Evolutionary conservation across 2,888 invertebrate species (phyloP), one percentile per base, ranked within the genome.

Genomic region (Tenodera sinensis): DNA sequence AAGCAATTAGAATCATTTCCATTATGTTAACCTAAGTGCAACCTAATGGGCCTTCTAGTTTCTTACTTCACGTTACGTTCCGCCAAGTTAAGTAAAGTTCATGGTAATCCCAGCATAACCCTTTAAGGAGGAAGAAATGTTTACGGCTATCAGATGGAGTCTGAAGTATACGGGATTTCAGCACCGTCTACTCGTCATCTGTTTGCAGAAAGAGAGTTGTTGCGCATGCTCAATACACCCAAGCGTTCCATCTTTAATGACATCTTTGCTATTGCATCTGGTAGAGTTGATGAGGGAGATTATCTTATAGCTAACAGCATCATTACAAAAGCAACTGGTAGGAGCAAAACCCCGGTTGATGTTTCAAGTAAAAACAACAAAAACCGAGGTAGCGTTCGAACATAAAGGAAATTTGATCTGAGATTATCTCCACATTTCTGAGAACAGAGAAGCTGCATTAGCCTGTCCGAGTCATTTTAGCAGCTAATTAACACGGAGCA

Each of bases 381-480:
- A 30, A 25, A 28, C 28, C 8, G 25, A 84, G 83, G 14, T 14
- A 14, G 83, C 27, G 87, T 87, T 83, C 83, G 83, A 87, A 87
- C 87, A 82, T 87, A 87, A 87, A 87, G 82, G 87, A 87, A 87
- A 82, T 87, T 87, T 87, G 87, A 87, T 87, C 87, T 83, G 81
- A 87, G 87, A 87, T 87, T 87, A 87, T 82, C 87, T 82, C 27
- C 87, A 87, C 42, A 87, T 87, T 87, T 87, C 87, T 87, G 27
- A 42, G 34, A 87, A 34, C 42, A 27, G 87, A 87, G 30, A 83
- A 87, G 87, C 87, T 28, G 87, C 87, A 87, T 87, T 87, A 87
- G 34, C 87, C 87, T 87, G 87, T 87, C 87, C 83, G 83, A 87
- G 27, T 83, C 83, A 42, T 87, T 87, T 87, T 87, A 87, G 54